Percentiles rank a stretch among this genome's conserved stretches.
Evolutionary conservation across 2,888 invertebrate species (phyloP).

Genomic region (Scaptodrosophila latifasciaeformis): DNA sequence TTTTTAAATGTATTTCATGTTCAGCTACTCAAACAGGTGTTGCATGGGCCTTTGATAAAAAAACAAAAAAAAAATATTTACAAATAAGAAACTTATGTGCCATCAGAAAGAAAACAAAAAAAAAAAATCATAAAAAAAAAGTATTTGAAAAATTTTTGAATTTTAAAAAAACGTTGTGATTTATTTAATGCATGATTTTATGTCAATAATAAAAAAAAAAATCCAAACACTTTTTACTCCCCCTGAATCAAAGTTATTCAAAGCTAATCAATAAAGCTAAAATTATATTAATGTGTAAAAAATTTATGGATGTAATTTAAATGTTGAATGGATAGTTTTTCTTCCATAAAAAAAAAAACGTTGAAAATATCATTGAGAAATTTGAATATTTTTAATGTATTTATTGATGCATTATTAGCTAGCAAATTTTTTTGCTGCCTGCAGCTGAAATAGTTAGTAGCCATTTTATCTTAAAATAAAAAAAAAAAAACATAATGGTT

Average conservation of each 20-base stretch:
- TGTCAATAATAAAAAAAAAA: conserved; percentile 24
- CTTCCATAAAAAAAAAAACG: conserved; percentile 50
- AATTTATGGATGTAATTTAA: conserved; percentile 37
- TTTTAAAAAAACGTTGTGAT: conserved; percentile 58
- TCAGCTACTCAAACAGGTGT: background rate
- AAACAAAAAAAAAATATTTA: conserved; percentile 6
- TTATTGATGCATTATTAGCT: conserved; percentile 64
- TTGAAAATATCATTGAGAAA: conserved; percentile 15
- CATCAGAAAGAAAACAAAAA: conserved; percentile 34
- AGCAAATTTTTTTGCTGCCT: conserved; percentile 37
- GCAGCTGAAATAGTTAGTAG: background rate
- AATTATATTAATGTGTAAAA: conserved; percentile 15
- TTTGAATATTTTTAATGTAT: conserved; percentile 49
- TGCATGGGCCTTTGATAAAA: conserved; percentile 12
- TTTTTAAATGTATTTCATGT: background rate
- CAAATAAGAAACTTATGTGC: conserved; percentile 54
- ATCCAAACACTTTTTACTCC: too few relatives aligned
- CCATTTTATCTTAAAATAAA: conserved; percentile 21
- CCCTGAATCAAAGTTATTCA: too few relatives aligned
- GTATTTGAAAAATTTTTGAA: conserved; percentile 29
- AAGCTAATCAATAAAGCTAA: too few relatives aligned
- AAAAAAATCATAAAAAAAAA: background rate
- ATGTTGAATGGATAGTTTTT: conserved; percentile 67
- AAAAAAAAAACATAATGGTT: background rate
- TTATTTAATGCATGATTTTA: conserved; percentile 59